Base-by-base conservation (phyloP, 2,797 vertebrate species). In the Argentina silus region DNA sequence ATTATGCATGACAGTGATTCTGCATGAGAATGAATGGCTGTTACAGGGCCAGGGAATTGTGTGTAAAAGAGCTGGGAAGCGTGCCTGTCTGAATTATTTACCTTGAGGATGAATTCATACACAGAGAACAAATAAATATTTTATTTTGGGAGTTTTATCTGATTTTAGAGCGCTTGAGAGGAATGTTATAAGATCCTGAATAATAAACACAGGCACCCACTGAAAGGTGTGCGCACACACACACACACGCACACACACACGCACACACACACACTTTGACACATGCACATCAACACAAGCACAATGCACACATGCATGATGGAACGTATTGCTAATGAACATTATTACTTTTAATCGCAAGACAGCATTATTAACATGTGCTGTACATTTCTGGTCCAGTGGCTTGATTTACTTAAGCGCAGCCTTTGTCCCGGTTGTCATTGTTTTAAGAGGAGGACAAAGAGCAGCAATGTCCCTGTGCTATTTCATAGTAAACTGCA, bases 1-100 rank as follows among this genome's bases (percentile, higher is more conserved):
- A 84, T 80, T 73, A 77, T 77, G 74, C 51, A 73, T 78, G 63
- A 78, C 64, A 77, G 64, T 44, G 67, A 78, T 78, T 62, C 81
- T 69, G 73, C 53, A 69, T 48, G 11, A n/a, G 45, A 7, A 19
- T 21, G 71, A 69, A 36, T 10, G 43, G 53, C 21, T 57, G 42
- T 76, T 50, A 3, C 17, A 10, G 63, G 61, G 70, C 79, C 70
- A 78, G 69, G 69, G 76, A 61, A 57, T 63, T 74, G 50, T 76
- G 64, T 69, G 67, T 71, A 74, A 75, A 72, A 55, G 73, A 47
- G 60, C 75, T 77, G 19, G 1, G 21, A 9, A 17, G 48, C 15
- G 3, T 45, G 3, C 19, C 56, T 5, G 3, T 59, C 10, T 59
- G 56, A 23, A 59, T 59, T 59, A 0, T 50, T 11, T 59, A 66